Evolutionary conservation across 2,113 vertebrate genomes (phyloP).

Genomic region (Chunga burmeisteri): DNA sequence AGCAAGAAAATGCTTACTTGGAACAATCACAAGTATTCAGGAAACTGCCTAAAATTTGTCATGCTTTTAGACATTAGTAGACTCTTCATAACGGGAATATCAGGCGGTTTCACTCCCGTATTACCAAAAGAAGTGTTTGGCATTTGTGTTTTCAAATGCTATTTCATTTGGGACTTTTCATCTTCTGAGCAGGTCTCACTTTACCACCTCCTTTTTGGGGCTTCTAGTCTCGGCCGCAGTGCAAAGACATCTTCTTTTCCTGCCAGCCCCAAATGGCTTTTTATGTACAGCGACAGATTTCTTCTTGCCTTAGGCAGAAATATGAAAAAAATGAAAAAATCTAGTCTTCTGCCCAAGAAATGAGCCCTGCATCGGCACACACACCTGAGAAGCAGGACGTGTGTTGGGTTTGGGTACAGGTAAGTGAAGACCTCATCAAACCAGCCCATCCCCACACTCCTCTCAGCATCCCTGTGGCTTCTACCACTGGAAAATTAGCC

Average conservation of each 20-base stretch:
- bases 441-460: background rate
- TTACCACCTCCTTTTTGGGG: background rate
- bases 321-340: background rate
- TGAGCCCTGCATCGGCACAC: fast-evolving
- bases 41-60: background rate
- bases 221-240: background rate
- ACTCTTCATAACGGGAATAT: background rate
- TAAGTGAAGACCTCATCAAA: background rate
- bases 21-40: background rate
- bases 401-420: background rate
- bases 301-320: background rate
- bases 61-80: background rate
- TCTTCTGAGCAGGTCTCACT: background rate
- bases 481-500: background rate
- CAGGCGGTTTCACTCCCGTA: background rate
- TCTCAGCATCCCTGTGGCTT: background rate
- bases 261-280: background rate
- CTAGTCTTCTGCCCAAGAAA: background rate
- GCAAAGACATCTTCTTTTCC: background rate
- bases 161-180: background rate
- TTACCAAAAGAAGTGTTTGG: background rate
- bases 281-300: background rate
- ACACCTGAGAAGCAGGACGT: fast-evolving
- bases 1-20: background rate
- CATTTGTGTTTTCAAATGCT: background rate